Conservation (phyloP, 2,113 vertebrate genomes). For the Solenodon paradoxus region DNA sequence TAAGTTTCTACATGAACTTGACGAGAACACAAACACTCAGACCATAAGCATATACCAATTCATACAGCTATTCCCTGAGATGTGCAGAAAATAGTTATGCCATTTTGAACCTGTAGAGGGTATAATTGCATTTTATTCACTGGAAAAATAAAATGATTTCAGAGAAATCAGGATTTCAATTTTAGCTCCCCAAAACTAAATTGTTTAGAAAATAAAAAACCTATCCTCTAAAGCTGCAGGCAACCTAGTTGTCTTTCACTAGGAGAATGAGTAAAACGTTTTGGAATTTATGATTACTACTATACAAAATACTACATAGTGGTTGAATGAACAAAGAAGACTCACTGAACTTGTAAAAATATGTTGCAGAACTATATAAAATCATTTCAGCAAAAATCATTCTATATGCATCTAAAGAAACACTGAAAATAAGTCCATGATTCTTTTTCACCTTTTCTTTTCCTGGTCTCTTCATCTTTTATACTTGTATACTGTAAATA, state of each 20-base stretch:
- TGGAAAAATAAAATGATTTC: not conserved
- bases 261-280: not conserved
- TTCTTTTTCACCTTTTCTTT: not conserved
- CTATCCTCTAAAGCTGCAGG: not conserved
- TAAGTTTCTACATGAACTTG: not conserved
- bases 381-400: not conserved
- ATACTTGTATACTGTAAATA: not conserved
- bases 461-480: not conserved
- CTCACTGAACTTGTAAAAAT: not conserved
- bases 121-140: not conserved
- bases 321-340: not conserved
- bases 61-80: not conserved
- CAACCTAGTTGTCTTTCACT: not conserved
- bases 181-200: not conserved
- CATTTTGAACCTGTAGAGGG: not conserved
- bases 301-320: not conserved
- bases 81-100: not conserved
- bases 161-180: not conserved
- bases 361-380: not conserved
- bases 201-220: not conserved
- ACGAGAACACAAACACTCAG: not conserved
- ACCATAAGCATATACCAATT: not conserved
- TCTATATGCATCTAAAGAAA: not conserved
- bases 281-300: not conserved
- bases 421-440: not conserved